Conservation (phyloP, 2,888 invertebrate species). For the Agrilus cyanescens region DNA sequence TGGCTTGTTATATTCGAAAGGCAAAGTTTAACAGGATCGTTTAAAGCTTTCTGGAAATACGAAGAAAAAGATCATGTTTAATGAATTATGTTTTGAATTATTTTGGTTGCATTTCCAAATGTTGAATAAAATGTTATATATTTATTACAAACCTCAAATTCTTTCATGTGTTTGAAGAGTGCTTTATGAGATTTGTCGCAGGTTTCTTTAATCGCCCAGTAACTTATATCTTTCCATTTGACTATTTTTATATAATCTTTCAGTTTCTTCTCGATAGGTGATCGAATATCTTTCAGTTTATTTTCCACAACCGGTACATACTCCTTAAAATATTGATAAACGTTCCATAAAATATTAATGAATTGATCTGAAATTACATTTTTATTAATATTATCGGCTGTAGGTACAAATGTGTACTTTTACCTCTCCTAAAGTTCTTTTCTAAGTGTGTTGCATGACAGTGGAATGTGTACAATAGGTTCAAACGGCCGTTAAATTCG, state of each 20-base stretch:
- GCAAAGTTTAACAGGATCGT: conserved; percentile 28
- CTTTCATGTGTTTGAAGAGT: conserved; percentile 74
- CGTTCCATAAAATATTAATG: conserved; percentile 63
- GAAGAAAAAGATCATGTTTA: conserved; percentile 20
- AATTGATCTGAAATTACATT: conserved; percentile 39
- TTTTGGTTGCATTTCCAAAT: neutral
- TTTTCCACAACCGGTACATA: conserved; percentile 54
- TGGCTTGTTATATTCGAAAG: conserved; percentile 33
- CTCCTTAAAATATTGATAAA: conserved; percentile 73
- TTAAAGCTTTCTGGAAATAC: conserved; percentile 40
- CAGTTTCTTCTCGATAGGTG: conserved; percentile 83
- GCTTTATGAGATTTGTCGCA: conserved; percentile 80
- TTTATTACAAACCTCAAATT: conserved; percentile 52
- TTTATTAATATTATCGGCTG: neutral
- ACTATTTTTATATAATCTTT: conserved; percentile 91
- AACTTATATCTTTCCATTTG: conserved; percentile 88
- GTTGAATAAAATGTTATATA: neutral
- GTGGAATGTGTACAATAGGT: conserved; percentile 69
- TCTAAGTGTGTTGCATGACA: conserved; percentile 57
- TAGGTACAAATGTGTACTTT: conserved; percentile 1
- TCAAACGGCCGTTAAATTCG: conserved; percentile 69
- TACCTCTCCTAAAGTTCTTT: conserved; percentile 12
- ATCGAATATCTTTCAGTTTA: conserved; percentile 53
- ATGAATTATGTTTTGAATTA: conserved; percentile 6
- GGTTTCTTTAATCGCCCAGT: conserved; percentile 84